phyloP scores from a whole-genome alignment of 2,888 invertebrate genomes.

The Heliconius charithonia region DNA sequence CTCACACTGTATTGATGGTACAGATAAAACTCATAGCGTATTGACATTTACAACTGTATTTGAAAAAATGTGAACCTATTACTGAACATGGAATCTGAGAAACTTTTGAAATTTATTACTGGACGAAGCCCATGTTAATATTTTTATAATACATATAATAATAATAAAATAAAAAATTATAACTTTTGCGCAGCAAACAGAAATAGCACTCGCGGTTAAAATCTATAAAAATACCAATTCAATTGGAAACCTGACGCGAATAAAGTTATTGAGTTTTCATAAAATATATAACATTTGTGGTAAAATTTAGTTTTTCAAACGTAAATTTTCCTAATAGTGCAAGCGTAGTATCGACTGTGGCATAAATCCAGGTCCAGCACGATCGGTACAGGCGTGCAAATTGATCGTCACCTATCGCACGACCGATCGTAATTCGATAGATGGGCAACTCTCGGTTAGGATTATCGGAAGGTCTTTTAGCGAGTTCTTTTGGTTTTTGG shows the following conservation, averaged over 20 bases:
- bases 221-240: not conserved
- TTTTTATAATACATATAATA: not conserved
- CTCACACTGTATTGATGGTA: no score
- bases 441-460: constrained; percentile 39
- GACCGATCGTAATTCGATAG: constrained; percentile 48
- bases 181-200: not conserved
- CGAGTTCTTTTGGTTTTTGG: not conserved
- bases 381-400: constrained; percentile 43
- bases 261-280: not conserved
- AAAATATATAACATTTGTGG: constrained; percentile 18
- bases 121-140: not conserved
- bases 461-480: constrained; percentile 23
- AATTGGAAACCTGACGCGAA: constrained; percentile 8
- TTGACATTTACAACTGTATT: no score
- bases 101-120: not conserved
- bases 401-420: constrained; percentile 44
- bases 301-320: constrained; percentile 3
- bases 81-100: no score
- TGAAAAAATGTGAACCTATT: no score
- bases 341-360: constrained; percentile 23
- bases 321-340: constrained; percentile 13
- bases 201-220: not conserved
- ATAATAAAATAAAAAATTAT: not conserved
- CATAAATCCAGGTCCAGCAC: constrained; percentile 38
- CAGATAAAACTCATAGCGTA: no score